phyloP scores from a whole-genome alignment of 2,888 invertebrate genomes.

The Lissocephala sabroskyi region DNA sequence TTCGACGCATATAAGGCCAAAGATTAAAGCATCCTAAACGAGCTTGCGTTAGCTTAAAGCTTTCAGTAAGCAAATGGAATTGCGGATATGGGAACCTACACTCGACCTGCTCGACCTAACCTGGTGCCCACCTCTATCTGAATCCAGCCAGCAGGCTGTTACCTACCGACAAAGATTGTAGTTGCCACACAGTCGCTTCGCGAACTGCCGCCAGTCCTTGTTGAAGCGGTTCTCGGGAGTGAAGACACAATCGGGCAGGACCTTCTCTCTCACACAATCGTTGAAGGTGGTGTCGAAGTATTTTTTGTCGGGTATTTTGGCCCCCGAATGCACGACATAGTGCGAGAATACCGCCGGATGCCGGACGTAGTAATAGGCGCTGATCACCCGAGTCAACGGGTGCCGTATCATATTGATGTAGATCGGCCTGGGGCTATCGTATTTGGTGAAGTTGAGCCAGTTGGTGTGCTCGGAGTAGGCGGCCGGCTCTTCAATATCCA shows the following conservation, averaged over 20 bases:
- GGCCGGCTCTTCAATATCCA: constrained; percentile 80
- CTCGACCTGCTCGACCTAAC: too few relatives aligned
- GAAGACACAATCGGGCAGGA: constrained; percentile 60
- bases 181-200: constrained; percentile 91
- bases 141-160: constrained; percentile 19
- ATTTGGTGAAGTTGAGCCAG: constrained; percentile 88
- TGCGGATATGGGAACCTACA: too few relatives aligned
- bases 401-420: constrained; percentile 91
- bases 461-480: constrained; percentile 91
- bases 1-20: too few relatives aligned
- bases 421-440: constrained; percentile 84
- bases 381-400: constrained; percentile 89
- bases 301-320: constrained; percentile 9
- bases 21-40: too few relatives aligned
- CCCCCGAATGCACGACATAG: constrained; percentile 28
- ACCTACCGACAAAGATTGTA: constrained; percentile 84
- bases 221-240: constrained; percentile 86
- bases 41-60: too few relatives aligned
- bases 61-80: constrained; percentile 12
- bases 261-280: constrained; percentile 79
- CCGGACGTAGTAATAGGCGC: constrained; percentile 88
- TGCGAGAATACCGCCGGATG: constrained; percentile 44
- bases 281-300: constrained; percentile 73
- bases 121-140: too few relatives aligned
- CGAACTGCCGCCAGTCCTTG: constrained; percentile 85